Evolutionary conservation across 2,797 vertebrate species (phyloP).

Genomic region (Poeciliopsis paucimaculata): DNA sequence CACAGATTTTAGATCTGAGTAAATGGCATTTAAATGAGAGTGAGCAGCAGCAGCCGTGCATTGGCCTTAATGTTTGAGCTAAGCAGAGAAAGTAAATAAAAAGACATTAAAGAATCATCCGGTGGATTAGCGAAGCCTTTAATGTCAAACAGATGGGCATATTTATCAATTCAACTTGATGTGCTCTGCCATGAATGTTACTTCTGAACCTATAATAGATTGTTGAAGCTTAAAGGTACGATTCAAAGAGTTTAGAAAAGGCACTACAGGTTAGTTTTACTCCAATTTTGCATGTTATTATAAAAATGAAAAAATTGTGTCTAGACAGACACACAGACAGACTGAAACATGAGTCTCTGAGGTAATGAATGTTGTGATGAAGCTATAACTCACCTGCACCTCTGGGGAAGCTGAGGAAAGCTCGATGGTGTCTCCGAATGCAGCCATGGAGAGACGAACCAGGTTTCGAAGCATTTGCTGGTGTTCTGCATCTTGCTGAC

Average conservation of each 20-base stretch:
- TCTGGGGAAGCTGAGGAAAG: conserved; percentile 89
- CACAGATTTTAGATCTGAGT: conserved; percentile 33
- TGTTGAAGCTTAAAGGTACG: background rate
- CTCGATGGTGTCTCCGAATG: conserved; percentile 87
- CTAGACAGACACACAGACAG: no score
- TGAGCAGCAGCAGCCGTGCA: conserved; percentile 15
- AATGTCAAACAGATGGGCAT: conserved; percentile 17
- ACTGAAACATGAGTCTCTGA: background rate
- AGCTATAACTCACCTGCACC: conserved; percentile 86
- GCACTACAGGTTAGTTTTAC: background rate
- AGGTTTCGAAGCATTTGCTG: conserved; percentile 89
- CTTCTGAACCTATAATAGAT: conserved; percentile 9
- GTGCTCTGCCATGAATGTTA: conserved; percentile 6
- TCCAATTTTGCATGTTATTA: background rate
- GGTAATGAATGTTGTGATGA: background rate
- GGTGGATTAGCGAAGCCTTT: conserved; percentile 26
- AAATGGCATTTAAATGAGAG: conserved; percentile 45
- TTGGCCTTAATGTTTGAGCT: conserved; percentile 30
- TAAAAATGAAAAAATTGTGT: background rate
- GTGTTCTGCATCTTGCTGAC: conserved; percentile 75
- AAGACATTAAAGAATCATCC: conserved; percentile 39
- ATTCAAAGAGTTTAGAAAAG: conserved; percentile 17
- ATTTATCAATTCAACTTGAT: conserved; percentile 7
- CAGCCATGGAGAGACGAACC: conserved; percentile 92
- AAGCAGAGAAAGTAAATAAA: conserved; percentile 39